Evolutionary conservation across 1,140 invertebrate species (phyloP).

Genomic region (Brachionus rubens): DNA sequence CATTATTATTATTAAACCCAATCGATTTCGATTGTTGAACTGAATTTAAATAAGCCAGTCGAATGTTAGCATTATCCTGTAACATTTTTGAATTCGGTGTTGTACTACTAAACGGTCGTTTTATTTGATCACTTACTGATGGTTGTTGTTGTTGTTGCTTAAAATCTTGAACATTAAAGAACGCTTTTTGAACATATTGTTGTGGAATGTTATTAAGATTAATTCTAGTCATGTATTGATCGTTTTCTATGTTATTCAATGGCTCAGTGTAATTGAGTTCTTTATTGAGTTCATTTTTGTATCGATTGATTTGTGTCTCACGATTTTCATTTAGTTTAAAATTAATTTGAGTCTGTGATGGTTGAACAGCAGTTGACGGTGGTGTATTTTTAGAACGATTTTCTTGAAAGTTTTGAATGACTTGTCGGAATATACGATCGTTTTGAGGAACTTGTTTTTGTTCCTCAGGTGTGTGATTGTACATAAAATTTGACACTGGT

Average conservation of each 20-base stretch:
- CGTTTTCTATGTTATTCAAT: background rate
- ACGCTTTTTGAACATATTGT: background rate
- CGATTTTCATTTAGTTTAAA: background rate
- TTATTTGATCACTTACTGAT: background rate
- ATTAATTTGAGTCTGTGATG: background rate
- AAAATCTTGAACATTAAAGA: background rate
- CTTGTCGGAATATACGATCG: constrained; percentile 23
- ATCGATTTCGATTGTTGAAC: background rate
- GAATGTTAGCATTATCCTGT: background rate
- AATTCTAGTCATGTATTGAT: background rate
- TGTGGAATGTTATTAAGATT: background rate
- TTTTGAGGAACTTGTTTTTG: background rate
- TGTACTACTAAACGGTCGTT: background rate
- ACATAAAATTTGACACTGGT: background rate
- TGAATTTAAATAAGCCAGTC: constrained; percentile 15
- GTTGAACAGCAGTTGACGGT: background rate
- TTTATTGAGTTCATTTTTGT: background rate
- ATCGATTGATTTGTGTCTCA: background rate
- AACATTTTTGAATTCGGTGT: background rate
- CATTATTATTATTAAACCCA: background rate
- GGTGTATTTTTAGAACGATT: background rate
- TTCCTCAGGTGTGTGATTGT: background rate
- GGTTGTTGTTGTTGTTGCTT: background rate
- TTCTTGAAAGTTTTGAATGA: background rate
- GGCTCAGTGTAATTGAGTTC: background rate